Percentiles rank a stretch among this genome's conserved stretches.
Evolutionary conservation across 2,113 vertebrate genomes (phyloP).

Genomic region (Sphyrna mokarran): DNA sequence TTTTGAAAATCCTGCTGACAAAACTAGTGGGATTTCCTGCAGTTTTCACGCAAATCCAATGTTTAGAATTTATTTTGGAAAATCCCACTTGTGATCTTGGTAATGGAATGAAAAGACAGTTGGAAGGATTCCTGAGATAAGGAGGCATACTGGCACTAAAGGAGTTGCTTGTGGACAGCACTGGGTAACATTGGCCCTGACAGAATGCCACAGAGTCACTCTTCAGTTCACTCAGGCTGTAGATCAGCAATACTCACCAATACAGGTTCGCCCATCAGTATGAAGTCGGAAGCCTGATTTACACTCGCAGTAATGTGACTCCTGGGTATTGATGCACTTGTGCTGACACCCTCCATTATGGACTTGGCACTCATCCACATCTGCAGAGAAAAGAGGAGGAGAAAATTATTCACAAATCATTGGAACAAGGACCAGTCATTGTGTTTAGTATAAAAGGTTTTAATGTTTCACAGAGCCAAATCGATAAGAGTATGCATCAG

Average conservation of each 20-base stretch:
- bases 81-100: not conserved
- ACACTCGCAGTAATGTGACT: conserved; percentile 83
- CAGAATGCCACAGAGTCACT: not conserved
- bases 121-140: not conserved
- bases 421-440: not conserved
- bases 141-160: not conserved
- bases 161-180: not conserved
- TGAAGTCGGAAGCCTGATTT: conserved; percentile 74
- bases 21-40: no score
- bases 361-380: conserved; percentile 82
- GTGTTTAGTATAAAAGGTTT: not conserved
- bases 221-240: not conserved
- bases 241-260: conserved; percentile 59
- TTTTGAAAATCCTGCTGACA: no score
- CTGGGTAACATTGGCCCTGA: not conserved
- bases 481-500: not conserved
- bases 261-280: conserved; percentile 79
- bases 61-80: no score
- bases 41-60: no score
- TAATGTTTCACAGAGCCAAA: not conserved
- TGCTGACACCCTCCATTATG: conserved; percentile 95
- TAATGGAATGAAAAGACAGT: not conserved
- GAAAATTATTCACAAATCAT: not conserved
- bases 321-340: conserved; percentile 79
- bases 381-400: conserved; percentile 50